phyloP scores from a whole-genome alignment of 64 coral and sea anemone species.

The Anthopleura sola region DNA sequence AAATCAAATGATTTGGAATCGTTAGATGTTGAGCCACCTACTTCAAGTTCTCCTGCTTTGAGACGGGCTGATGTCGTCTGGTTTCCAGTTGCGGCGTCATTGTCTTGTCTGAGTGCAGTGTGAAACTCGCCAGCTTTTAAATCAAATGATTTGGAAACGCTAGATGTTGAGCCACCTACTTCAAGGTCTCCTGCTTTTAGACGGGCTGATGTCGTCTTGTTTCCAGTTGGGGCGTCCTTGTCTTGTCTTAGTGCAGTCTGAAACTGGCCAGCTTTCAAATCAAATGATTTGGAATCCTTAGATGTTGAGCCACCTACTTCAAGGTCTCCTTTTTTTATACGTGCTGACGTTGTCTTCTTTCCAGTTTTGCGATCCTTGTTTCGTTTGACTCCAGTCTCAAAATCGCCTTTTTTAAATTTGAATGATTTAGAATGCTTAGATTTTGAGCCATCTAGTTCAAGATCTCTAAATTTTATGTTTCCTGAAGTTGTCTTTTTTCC shows the following conservation, averaged over 20 bases:
- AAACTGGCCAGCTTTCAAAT: too few species aligned
- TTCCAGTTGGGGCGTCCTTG: too few species aligned
- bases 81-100: background rate
- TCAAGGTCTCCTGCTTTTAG: background rate
- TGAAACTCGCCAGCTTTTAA: constrained; percentile 18
- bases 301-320: too few species aligned
- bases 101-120: constrained; percentile 24
- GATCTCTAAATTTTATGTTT: background rate
- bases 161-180: background rate
- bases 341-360: too few species aligned
- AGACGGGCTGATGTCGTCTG: too few species aligned
- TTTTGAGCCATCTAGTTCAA: background rate
- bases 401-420: background rate
- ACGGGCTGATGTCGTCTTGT: too few species aligned
- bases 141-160: background rate
- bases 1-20: too few species aligned
- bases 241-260: too few species aligned
- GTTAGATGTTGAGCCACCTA: too few species aligned
- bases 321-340: too few species aligned
- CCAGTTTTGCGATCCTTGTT: background rate
- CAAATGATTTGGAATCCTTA: too few species aligned
- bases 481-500: background rate
- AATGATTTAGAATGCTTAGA: constrained; percentile 10
- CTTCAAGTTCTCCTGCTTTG: too few species aligned
- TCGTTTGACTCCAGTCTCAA: constrained; percentile 17